Percentiles rank a stretch among this genome's conserved stretches.
These are phyloP conservation scores for Drosophila ananassae DNA, from an alignment of 1,140 invertebrate genomes.

Conservation along the genomic window DNA sequence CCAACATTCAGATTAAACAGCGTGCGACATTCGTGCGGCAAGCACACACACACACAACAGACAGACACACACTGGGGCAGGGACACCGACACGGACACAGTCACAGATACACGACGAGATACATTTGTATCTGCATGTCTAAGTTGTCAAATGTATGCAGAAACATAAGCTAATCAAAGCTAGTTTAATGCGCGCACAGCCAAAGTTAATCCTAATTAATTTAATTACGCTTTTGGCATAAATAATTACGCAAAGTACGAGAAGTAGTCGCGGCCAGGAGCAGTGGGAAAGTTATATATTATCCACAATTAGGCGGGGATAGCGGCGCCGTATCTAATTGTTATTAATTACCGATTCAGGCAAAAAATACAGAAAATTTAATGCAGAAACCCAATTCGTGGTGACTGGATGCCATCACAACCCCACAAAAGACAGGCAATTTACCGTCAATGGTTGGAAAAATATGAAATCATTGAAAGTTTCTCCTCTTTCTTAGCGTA, in stretches of 20 bases:
- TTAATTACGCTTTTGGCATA: conserved; percentile 81
- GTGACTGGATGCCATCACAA: not conserved
- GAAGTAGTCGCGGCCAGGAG: conserved; percentile 22
- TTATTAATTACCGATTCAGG: conserved; percentile 66
- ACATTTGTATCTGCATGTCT: conserved; percentile 72
- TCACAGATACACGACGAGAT: conserved; percentile 27
- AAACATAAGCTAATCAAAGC: conserved; percentile 80
- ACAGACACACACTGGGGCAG: not conserved
- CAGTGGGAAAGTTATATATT: conserved; percentile 48
- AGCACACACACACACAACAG: conserved; percentile 11
- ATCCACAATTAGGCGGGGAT: conserved; percentile 67
- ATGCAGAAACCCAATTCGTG: not conserved
- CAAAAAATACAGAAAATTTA: conserved; percentile 23
- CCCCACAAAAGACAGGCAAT: conserved; percentile 25
- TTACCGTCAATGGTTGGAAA: conserved; percentile 54
- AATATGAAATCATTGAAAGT: conserved; percentile 74
- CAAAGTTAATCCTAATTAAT: conserved; percentile 83
- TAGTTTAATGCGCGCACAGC: conserved; percentile 80
- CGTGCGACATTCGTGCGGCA: conserved; percentile 54
- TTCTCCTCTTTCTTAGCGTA: conserved; percentile 47
- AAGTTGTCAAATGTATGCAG: conserved; percentile 61
- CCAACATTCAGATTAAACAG: conserved; percentile 77
- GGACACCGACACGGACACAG: not conserved
- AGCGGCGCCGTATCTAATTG: conserved; percentile 67
- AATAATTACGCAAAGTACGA: conserved; percentile 68